phyloP scores from a whole-genome alignment of 2,888 invertebrate genomes.

The Leptinotarsa peninsularis region DNA sequence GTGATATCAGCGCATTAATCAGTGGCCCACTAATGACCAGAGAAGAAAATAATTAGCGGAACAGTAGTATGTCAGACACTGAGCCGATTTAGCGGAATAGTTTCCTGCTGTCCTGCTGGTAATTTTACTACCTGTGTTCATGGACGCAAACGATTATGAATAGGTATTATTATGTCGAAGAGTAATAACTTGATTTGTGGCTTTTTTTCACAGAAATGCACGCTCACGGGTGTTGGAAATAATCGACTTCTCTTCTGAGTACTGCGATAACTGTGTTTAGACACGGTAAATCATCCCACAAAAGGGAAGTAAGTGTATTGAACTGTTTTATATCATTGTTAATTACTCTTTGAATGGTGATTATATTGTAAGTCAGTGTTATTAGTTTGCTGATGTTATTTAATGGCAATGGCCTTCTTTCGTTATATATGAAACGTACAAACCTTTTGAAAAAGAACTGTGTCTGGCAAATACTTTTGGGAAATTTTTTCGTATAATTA shows the following conservation, averaged over 20 bases:
- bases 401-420: neutral
- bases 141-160: slow-evolving; percentile 33
- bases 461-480: too few relatives aligned
- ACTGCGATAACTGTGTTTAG: slow-evolving; percentile 31
- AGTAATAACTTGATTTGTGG: slow-evolving; percentile 36
- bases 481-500: too few relatives aligned
- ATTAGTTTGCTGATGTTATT: slow-evolving; percentile 6
- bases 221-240: slow-evolving; percentile 33
- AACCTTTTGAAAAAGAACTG: too few relatives aligned
- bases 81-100: slow-evolving; percentile 18
- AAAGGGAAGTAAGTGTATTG: slow-evolving; percentile 36
- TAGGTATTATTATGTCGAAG: slow-evolving; percentile 29
- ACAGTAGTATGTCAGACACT: slow-evolving; percentile 19
- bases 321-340: slow-evolving; percentile 32
- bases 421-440: neutral
- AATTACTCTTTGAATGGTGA: slow-evolving; percentile 9
- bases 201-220: slow-evolving; percentile 27
- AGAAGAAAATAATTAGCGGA: slow-evolving; percentile 23
- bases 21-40: neutral
- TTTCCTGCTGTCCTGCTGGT: slow-evolving; percentile 27
- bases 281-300: slow-evolving; percentile 32
- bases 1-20: neutral
- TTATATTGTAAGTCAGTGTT: neutral
- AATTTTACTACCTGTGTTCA: slow-evolving; percentile 28
- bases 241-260: slow-evolving; percentile 26